Conservation (phyloP, 2,888 invertebrate species). For the Chloroclystis v-ata region DNA sequence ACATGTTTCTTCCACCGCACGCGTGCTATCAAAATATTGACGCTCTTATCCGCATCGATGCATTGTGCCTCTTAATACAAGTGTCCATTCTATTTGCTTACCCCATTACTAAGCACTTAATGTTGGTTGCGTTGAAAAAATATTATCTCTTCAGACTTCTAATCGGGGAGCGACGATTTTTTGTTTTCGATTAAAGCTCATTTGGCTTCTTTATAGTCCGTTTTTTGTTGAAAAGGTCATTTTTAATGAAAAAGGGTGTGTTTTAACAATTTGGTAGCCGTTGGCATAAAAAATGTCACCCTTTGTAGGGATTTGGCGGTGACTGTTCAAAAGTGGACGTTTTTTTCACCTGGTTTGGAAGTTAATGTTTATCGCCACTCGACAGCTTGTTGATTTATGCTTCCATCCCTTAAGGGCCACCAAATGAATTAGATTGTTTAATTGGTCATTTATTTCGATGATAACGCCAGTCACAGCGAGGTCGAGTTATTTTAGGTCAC, state of each 20-base stretch:
- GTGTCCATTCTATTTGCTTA: conserved; percentile 65
- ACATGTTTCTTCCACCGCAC: conserved; percentile 66
- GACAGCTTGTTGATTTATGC: conserved; percentile 73
- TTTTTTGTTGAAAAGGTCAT: conserved; percentile 63
- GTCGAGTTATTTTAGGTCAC: conserved; percentile 55
- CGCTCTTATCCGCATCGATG: conserved; percentile 67
- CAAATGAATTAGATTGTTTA: conserved; percentile 74
- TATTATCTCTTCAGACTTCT: conserved; percentile 63
- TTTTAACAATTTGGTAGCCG: conserved; percentile 69
- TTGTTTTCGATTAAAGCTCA: conserved; percentile 47
- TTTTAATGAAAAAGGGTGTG: conserved; percentile 65
- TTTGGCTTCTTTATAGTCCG: conserved; percentile 64
- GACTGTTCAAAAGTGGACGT: conserved; percentile 63
- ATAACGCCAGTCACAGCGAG: conserved; percentile 55
- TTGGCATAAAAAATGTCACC: conserved; percentile 75
- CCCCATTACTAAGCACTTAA: conserved; percentile 68
- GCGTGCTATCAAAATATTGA: conserved; percentile 75
- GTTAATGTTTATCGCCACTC: conserved; percentile 77
- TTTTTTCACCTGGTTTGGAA: conserved; percentile 76
- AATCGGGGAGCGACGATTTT: conserved; percentile 59
- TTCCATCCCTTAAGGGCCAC: conserved; percentile 64
- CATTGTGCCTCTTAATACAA: conserved; percentile 64
- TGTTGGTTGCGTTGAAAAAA: conserved; percentile 59
- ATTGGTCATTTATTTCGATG: conserved; percentile 75
- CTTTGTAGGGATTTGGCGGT: conserved; percentile 58